Conservation (phyloP, 2,888 invertebrate species). For the Metallyticus violacea region DNA sequence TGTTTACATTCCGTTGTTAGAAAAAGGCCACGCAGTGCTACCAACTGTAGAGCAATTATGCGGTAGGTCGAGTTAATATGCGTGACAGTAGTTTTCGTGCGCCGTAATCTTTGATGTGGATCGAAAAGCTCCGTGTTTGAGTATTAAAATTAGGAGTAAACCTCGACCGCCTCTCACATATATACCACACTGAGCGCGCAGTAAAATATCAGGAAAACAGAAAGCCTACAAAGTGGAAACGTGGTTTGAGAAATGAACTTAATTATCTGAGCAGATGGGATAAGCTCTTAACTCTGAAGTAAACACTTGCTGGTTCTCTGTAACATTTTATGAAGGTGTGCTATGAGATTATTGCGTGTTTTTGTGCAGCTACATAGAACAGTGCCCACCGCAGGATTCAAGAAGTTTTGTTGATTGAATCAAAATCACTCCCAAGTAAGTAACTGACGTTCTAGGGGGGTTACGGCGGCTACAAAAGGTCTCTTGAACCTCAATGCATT, state of each 20-base stretch:
- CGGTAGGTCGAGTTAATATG: background rate
- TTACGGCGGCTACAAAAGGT: too few relatives aligned
- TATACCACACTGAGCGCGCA: background rate
- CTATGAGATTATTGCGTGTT: background rate
- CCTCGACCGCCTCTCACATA: background rate
- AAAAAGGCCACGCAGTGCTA: background rate
- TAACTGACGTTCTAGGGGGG: background rate
- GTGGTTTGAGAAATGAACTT: background rate
- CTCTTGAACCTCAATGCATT: too few relatives aligned
- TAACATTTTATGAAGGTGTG: background rate
- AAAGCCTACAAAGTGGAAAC: background rate
- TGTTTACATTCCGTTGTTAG: background rate
- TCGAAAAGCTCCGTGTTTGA: background rate
- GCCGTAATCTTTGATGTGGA: background rate
- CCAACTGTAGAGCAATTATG: background rate
- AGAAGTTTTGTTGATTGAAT: background rate
- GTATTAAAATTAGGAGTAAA: background rate
- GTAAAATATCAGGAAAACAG: background rate
- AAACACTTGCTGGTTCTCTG: background rate
- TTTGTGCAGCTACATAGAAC: too few relatives aligned
- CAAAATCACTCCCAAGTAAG: background rate
- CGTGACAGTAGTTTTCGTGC: background rate
- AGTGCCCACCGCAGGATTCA: background rate
- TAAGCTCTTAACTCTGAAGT: background rate
- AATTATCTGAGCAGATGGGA: background rate